Evolutionary conservation across 2,888 invertebrate genomes (phyloP).

Genomic region (Ischnura elegans): DNA sequence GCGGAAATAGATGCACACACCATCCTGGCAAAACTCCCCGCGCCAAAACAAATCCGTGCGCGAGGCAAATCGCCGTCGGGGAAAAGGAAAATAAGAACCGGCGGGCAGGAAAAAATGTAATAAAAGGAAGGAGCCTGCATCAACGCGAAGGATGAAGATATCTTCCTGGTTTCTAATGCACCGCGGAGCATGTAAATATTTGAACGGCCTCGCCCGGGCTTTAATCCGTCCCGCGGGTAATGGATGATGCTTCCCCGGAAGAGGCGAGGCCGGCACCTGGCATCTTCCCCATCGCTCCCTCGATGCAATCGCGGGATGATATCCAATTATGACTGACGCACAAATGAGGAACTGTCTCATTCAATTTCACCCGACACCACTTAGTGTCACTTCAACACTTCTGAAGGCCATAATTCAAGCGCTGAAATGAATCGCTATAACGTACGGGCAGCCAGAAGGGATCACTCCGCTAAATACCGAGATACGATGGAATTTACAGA

Average conservation of each 20-base stretch:
- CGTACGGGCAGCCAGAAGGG: no score
- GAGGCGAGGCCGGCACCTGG: not conserved
- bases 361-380: not conserved
- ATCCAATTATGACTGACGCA: not conserved
- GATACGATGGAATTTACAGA: no score
- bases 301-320: not conserved
- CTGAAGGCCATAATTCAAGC: not conserved
- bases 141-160: not conserved
- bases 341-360: not conserved
- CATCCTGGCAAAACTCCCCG: not conserved
- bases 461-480: no score
- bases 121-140: not conserved
- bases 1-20: not conserved
- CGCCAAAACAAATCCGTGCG: constrained; percentile 22
- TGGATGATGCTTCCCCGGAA: not conserved
- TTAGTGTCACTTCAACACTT: not conserved
- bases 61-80: not conserved
- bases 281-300: not conserved
- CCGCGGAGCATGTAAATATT: not conserved
- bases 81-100: not conserved
- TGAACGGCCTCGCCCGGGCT: not conserved
- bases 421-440: not conserved
- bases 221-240: not conserved
- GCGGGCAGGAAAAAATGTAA: not conserved
- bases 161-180: not conserved